Base-by-base conservation (phyloP, 2,888 invertebrate genomes). In the Philhelius pedissequus region DNA sequence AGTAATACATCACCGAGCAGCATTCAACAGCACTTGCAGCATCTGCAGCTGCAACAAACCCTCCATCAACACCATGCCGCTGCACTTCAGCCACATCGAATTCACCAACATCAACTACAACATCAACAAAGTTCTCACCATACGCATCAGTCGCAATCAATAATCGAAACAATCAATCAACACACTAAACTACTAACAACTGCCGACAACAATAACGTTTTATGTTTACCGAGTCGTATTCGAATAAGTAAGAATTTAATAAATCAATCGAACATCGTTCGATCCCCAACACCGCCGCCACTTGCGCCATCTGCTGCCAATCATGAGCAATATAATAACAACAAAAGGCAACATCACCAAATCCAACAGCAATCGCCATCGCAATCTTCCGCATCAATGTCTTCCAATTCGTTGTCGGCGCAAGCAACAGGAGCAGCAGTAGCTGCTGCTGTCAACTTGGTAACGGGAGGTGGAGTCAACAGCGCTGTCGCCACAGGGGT, bases 201-300 rank as follows among this genome's bases (percentile, higher is more conserved):
- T 82, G 82, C 88, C 77, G 87, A 84, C 78, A 86, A 73, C 80
- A 87, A 66, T 79, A 88, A 86, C 84, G 86, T 87, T 83, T 87
- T 89, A 87, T 89, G 87, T 87, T 87, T 89, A 83, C 89, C 90
- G 54, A 90, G 90, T 87, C 91, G 91, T 76, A 91, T 91, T 76
- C 88, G 91, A 82, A 90, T 91, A 86, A 91, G 89, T 86, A 91
- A 90, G 87, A 91, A 91, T 88, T 87, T 91, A 87, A 89, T 90
- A 86, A 90, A 88, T 86, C 88, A 89, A 69, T 86, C 88, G 80
- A 88, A 88, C 81, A 87, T 89, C 40, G 88, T 88, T 76, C 88
- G 89, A 62, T 88, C 88, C 68, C 89, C 88, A 76, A 90, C 89
- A 66, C 89, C 89, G 62, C 89, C 89, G 74, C 82, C 86, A 54